phyloP scores from a whole-genome alignment of 2,113 vertebrate species.

The Galbula dea region DNA sequence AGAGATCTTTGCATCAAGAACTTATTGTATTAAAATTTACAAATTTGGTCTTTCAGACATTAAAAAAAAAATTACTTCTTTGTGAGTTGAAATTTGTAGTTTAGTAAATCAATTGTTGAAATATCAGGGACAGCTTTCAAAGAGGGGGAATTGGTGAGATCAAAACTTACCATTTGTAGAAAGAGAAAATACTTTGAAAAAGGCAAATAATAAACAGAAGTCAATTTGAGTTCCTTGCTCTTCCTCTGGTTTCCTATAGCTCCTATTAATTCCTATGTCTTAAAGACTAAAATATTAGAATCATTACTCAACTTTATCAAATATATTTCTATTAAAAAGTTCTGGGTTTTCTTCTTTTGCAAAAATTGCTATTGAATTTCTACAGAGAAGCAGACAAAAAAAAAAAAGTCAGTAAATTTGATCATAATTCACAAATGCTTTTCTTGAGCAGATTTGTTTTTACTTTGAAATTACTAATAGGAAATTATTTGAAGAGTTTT shows the following conservation, averaged over 20 bases:
- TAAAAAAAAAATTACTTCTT: not conserved
- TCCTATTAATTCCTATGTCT: not conserved
- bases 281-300: not conserved
- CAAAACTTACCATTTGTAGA: not conserved
- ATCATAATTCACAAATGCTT: constrained; percentile 27
- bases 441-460: not conserved
- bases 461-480: not conserved
- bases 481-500: constrained; percentile 6
- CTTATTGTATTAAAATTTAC: not conserved
- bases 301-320: not conserved
- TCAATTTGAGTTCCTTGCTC: not conserved
- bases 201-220: not conserved
- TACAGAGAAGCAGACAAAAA: not conserved
- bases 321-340: constrained; percentile 3
- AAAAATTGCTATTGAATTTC: constrained; percentile 15
- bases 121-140: not conserved
- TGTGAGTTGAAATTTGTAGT: not conserved
- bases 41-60: not conserved
- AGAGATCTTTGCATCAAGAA: not conserved
- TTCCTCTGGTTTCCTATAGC: not conserved
- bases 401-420: not conserved
- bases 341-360: not conserved
- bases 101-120: constrained; percentile 6
- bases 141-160: not conserved
- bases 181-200: constrained; percentile 31